phyloP scores from a whole-genome alignment of 1,140 invertebrate species.

The Conus ventricosus region DNA sequence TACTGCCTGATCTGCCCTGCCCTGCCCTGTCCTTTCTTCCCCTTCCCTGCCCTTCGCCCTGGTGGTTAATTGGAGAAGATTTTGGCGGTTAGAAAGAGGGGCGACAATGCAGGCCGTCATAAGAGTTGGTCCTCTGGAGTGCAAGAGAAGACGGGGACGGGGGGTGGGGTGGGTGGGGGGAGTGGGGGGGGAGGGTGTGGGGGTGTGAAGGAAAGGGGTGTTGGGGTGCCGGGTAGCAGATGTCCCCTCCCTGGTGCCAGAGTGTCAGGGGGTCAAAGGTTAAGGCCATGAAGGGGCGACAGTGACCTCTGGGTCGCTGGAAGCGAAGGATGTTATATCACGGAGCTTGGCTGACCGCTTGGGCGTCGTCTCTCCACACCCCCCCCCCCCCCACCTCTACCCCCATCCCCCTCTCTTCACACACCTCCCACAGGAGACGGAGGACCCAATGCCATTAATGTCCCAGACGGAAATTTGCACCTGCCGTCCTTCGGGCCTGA shows the following conservation, averaged over 20 bases:
- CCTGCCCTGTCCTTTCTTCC: not conserved
- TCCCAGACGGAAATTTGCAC: not conserved
- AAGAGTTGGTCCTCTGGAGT: not conserved
- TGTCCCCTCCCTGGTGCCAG: not conserved
- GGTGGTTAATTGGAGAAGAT: conserved; percentile 1
- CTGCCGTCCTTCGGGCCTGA: not conserved
- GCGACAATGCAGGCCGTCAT: not conserved
- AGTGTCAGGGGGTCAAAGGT: not conserved
- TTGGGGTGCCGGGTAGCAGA: not conserved
- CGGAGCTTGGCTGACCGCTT: not conserved
- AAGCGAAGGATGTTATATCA: not conserved
- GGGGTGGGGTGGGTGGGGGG: too few species aligned
- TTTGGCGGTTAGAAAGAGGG: not conserved
- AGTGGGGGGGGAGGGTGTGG: not conserved
- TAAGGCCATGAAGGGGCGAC: not conserved
- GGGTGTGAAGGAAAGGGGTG: not conserved
- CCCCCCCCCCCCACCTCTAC: too few species aligned
- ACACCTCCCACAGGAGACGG: not conserved
- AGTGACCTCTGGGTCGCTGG: not conserved
- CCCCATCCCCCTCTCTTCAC: too few species aligned
- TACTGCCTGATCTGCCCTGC: too few species aligned
- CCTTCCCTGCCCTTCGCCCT: not conserved
- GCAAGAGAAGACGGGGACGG: too few species aligned
- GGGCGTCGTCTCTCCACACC: too few species aligned
- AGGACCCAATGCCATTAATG: not conserved